Percentiles rank a stretch among this genome's conserved stretches.
phyloP scores from a whole-genome alignment of 1,140 invertebrate genomes.

The Teleogryllus occipitalis region DNA sequence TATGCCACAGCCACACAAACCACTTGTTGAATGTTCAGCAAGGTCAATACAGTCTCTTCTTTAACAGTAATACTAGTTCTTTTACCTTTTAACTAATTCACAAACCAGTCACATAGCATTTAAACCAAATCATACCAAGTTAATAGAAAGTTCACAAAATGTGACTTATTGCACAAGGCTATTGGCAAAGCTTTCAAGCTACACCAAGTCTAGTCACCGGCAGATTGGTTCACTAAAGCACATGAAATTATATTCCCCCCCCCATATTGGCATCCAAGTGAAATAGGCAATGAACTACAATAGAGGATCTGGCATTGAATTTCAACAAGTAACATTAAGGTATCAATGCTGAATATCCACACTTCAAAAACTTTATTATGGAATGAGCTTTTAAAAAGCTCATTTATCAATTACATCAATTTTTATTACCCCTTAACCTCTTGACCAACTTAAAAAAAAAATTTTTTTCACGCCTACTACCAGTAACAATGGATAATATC shows the following conservation, averaged over 20 bases:
- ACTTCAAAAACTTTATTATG: not conserved
- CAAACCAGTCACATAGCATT: no score
- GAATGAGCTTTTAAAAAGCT: no score
- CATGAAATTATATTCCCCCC: not conserved
- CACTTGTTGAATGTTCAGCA: not conserved
- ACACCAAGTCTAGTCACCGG: not conserved
- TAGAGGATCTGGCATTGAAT: not conserved
- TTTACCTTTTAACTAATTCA: not conserved
- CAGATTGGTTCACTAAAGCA: not conserved
- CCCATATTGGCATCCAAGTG: not conserved
- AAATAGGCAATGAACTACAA: not conserved
- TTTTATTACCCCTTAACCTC: no score
- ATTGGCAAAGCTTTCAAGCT: not conserved
- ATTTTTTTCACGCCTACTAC: no score
- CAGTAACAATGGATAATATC: not conserved
- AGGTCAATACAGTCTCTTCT: not conserved
- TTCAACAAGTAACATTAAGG: not conserved
- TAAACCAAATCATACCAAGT: no score
- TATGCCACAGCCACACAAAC: not conserved
- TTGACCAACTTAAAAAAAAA: no score
- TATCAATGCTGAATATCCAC: not conserved
- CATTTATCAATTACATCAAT: no score
- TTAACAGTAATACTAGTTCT: not conserved
- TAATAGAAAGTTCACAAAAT: no score
- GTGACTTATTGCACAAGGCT: not conserved